These are phyloP conservation scores for Drosophila silvestris DNA, from an alignment of 2,888 invertebrate genomes.

Conservation along the genomic window DNA sequence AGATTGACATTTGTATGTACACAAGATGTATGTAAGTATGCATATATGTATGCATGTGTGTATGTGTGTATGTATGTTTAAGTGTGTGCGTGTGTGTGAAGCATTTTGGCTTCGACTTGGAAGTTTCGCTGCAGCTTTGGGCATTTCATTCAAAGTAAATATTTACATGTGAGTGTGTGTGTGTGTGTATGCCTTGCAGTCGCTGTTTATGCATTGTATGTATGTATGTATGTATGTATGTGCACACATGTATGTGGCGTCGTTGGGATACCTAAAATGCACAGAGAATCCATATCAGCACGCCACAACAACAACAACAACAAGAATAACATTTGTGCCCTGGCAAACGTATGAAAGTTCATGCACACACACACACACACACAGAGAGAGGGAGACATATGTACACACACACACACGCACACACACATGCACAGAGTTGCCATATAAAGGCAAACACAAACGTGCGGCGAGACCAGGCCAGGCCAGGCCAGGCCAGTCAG, in stretches of 20 bases:
- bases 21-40: slow-evolving; percentile 6
- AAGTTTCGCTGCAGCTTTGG: slow-evolving; percentile 60
- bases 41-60: neutral
- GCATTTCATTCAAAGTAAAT: slow-evolving; percentile 69
- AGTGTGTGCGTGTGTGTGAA: slow-evolving; percentile 14
- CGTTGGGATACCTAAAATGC: slow-evolving; percentile 46
- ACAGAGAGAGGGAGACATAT: neutral
- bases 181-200: slow-evolving; percentile 20
- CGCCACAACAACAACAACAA: slow-evolving; percentile 51
- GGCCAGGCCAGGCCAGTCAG: slow-evolving; percentile 61
- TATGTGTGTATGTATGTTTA: slow-evolving; percentile 4
- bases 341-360: slow-evolving; percentile 67
- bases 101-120: slow-evolving; percentile 47
- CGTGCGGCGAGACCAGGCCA: slow-evolving; percentile 40
- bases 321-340: slow-evolving; percentile 52
- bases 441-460: slow-evolving; percentile 65
- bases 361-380: slow-evolving; percentile 45
- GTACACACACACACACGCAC: slow-evolving; percentile 24
- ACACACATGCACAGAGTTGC: slow-evolving; percentile 47
- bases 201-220: slow-evolving; percentile 41
- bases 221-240: slow-evolving; percentile 21
- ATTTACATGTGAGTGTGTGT: slow-evolving; percentile 43
- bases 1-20: slow-evolving; percentile 20
- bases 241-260: slow-evolving; percentile 34
- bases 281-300: slow-evolving; percentile 74